Base-by-base conservation (phyloP, 2,113 vertebrate species). In the Amphiprion percula region DNA sequence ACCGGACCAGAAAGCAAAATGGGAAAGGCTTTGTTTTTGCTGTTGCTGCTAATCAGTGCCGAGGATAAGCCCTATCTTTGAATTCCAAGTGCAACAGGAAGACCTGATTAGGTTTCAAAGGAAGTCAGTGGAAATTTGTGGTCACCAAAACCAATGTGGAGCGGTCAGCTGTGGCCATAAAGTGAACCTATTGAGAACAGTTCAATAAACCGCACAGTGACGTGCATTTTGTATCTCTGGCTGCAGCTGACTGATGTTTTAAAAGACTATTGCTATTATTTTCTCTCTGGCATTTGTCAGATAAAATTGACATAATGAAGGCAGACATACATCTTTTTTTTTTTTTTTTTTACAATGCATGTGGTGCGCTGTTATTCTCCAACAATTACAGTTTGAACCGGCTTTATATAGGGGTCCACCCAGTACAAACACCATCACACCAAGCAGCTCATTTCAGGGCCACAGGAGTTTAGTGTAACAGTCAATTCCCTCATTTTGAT, bases 71-170 rank as follows among this genome's bases (percentile, higher is more conserved):
- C 55, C 74, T 78, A 74, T 89, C 82, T 86, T 71, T 86, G 80
- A 79, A 84, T 85, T 94, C 90, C 90, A 92, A 88, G 78, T 80
- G 83, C 84, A 91, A 92, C 92, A 93, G 90, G 90, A 93, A 91
- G 78, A 80, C 55, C 69, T 86, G 88, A 91, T 92, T 92, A 80
- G 70, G 82, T 91, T 91, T 92, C 88, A 86, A 86, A 90, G 81
- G 88, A 80, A 84, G 84, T 67, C 2, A 59, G 76, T 87, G 90
- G 86, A 91, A 90, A 81, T 78, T 47, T 85, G 83, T 71, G 88
- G 84, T 89, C 88, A 82, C 47, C 47, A 68, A 76, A 81, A 79
- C 77, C 83, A 63, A 77, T 67, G 39, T 61, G 71, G 70, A 79
- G 70, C 49, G 47, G 82, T 68, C 74, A 68, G 46, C 71, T 58